These are phyloP conservation scores for Scylla paramamosain DNA, from an alignment of 1,140 invertebrate genomes.

Conservation along the genomic window DNA sequence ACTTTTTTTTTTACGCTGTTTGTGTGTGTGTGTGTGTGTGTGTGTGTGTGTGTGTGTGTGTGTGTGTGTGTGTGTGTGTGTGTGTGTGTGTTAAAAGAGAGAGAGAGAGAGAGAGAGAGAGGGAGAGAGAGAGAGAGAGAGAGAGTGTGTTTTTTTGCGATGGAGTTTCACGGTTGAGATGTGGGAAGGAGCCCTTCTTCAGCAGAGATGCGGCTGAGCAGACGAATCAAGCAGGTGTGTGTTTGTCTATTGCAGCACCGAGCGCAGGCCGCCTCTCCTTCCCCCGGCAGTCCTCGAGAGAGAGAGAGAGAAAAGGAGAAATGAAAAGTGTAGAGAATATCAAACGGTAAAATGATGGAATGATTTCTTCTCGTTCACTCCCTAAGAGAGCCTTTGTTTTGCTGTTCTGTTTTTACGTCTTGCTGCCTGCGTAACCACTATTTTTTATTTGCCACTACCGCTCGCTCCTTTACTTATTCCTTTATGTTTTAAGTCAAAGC, in stretches of 20 bases:
- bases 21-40: background rate
- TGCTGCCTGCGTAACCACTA: background rate
- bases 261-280: background rate
- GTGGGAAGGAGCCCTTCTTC: no score
- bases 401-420: background rate
- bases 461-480: background rate
- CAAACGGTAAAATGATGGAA: background rate
- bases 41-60: constrained; percentile 20
- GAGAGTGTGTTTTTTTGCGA: no score
- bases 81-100: background rate
- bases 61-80: constrained; percentile 1
- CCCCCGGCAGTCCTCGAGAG: background rate
- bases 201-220: background rate
- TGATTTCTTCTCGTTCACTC: background rate
- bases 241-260: background rate
- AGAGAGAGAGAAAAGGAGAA: background rate
- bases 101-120: no score
- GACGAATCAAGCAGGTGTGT: background rate
- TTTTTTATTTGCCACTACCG: background rate
- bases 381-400: background rate
- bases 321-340: constrained; percentile 9
- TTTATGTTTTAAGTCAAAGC: background rate
- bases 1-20: background rate
- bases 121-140: no score
- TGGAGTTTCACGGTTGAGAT: no score